Conservation (phyloP, 2,888 invertebrate genomes). For the Drosophila fungiperda region DNA sequence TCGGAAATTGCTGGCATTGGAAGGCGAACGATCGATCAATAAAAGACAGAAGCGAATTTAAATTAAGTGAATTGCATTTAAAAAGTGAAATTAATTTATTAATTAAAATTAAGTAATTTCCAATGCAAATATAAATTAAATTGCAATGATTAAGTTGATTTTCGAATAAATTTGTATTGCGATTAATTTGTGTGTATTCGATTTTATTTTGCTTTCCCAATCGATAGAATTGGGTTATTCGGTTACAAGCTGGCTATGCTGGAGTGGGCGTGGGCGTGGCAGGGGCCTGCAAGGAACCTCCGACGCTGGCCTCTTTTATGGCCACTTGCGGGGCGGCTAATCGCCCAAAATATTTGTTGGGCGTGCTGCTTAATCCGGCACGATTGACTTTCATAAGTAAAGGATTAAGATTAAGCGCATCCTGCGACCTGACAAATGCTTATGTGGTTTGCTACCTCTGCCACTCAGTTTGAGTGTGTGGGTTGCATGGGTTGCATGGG, state of each 20-base stretch:
- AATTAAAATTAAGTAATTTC: neutral
- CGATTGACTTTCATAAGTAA: slow-evolving; percentile 82
- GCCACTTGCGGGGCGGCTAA: slow-evolving; percentile 65
- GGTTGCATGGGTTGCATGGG: neutral
- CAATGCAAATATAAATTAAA: neutral
- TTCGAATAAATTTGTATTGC: neutral
- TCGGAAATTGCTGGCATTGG: neutral
- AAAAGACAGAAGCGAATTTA: neutral
- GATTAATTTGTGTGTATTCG: neutral
- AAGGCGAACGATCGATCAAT: neutral
- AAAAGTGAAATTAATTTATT: neutral
- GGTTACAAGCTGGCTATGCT: neutral
- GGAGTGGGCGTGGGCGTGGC: neutral
- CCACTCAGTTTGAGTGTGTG: slow-evolving; percentile 15
- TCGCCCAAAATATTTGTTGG: slow-evolving; percentile 79
- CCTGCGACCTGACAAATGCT: slow-evolving; percentile 8
- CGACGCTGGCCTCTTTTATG: slow-evolving; percentile 26
- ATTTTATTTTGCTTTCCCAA: neutral
- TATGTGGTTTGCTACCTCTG: slow-evolving; percentile 45
- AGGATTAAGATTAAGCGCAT: slow-evolving; percentile 57
- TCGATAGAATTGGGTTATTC: neutral
- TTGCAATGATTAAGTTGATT: neutral
- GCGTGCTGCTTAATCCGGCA: slow-evolving; percentile 75
- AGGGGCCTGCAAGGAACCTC: neutral
- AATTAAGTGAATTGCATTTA: neutral